Base-by-base conservation (phyloP, 2,888 invertebrate species). In the Eubasilissa splendida region DNA sequence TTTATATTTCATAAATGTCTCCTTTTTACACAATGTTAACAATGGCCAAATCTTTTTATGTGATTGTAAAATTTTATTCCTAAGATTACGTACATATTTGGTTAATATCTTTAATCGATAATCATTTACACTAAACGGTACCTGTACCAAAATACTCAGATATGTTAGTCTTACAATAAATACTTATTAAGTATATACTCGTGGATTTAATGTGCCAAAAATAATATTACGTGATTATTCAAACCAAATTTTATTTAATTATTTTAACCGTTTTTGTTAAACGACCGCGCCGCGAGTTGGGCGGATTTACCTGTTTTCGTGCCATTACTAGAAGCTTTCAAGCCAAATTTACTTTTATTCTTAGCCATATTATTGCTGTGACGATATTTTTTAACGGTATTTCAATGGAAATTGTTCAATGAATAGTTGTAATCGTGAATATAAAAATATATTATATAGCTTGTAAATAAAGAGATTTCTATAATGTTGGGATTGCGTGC, bases 121-220 rank as follows among this genome's bases (percentile, higher is more conserved):
- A 74, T 56, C n/a, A 60, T 22, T 33, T 8, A 42, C 14, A 33
- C 7, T 11, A 42, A 75, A 52, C 60, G 75, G 75, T 75, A 75
- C 75, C 75, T 75, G 75, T 75, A 75, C 75, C 75, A 42, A 33
- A 60, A 75, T 75, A 75, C 75, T 75, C 75, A 33, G 4, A 22
- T 60, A 10, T 42, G 54, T 73, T 33, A 73, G 71, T 33, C 56
- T 11, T 58, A 53, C 50, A 31, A 63, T 63, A 31, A 73, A 73
- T 73, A 73, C 58, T 73, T 73, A 33, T 73, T 31, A 73, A 73
- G 71, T 68, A 68, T 50, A 50, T 68, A 50, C 68, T 50, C 68
- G 68, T 73, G 71, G 71, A 73, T 73, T 73, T 56, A 10, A 73
- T 58, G 71, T 73, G 71, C 71, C 71, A 73, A 73, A 73, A 71